Evolutionary conservation across 2,888 invertebrate species (phyloP), one percentile per base, ranked within the genome.

Genomic region (Sclerodermus sp.): DNA sequence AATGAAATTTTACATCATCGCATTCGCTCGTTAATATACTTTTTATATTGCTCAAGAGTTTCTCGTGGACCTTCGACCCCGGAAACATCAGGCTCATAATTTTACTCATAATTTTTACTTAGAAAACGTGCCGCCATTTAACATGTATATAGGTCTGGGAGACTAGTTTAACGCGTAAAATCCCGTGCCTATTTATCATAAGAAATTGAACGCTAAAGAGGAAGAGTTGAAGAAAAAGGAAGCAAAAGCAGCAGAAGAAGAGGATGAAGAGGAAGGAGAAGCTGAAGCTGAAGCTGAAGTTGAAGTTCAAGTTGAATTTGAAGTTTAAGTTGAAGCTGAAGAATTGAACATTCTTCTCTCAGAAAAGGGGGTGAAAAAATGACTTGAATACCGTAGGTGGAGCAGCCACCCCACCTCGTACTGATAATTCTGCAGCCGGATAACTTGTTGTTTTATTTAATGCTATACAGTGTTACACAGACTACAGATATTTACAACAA

Each of bases 391-490:
- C 69, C 76, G 76, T 68, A 66, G 77, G 77, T 76, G 77, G 76
- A 77, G 71, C 72, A 69, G 77, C 76, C 77, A 77, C 74, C 77
- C 77, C 77, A 77, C 76, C 77, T 74, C 76, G 76, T 74, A 75
- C 75, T 72, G 76, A 70, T 70, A 66, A 65, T 69, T 75, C 73
- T 69, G 73, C 72, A 71, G 68, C 72, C 71, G 70, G 68, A 73
- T 71, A 23, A 76, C 76, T 77, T 76, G 77, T 78, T 78, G 74
- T 77, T 77, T 77, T 72, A 74, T 76, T 77, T 78, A 67, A 77
- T 78, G 77, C 77, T 78, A 78, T 78, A 78, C 77, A 77, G 77
- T 77, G 77, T 78, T 78, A 78, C 76, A 76, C 77, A 78, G 74
- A 77, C 77, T 78, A 78, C 77, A 78, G 77, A 78, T 78, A 74